Evolutionary conservation across 2,797 vertebrate genomes (phyloP), one percentile per base, ranked within the genome.

Genomic region (Periophthalmus magnuspinnatus): DNA sequence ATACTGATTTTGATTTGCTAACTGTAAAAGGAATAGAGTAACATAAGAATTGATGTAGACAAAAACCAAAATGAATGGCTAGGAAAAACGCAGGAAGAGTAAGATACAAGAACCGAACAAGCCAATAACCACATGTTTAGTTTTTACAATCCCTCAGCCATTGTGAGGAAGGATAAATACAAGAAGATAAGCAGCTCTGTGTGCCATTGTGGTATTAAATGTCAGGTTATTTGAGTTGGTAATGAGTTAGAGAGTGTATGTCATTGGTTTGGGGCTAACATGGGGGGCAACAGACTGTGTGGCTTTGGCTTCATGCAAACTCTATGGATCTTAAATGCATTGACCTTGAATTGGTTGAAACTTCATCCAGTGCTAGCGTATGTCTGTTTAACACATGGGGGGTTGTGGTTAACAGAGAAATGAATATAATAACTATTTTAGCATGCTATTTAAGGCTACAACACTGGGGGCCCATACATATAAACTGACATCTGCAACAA

Each of bases 261-360:
- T 17, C 60, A 70, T 72, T 83, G 71, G 73, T 72, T 75, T 69
- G 57, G 47, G 28, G 28, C 24, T 2, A 45, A 60, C 67, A 64
- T 17, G 60, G 61, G 67, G 66, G 52, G 47, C 60, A 45, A 21
- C 17, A 50, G 68, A 62, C 69, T 84, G 84, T 84, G 83, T 75
- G 86, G 87, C 68, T 89, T 80, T 38, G 67, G 13, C 19, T 48
- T 21, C 57, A 14, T 17, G 75, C 63, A 68, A 70, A 69, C 69
- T 70, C 67, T 65, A 75, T 41, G 82, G 56, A 71, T 59, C 11
- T 76, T 67, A 70, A 62, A 55, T 48, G 80, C 55, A 1, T 55
- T 77, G 86, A 87, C 86, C 83, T 84, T 86, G 84, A 79, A 80
- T 33, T 22, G 56, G 67, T 61, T 69, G 80, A 80, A 88, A 83